Conservation (phyloP, 2,888 invertebrate genomes). For the Andrena bucephala region DNA sequence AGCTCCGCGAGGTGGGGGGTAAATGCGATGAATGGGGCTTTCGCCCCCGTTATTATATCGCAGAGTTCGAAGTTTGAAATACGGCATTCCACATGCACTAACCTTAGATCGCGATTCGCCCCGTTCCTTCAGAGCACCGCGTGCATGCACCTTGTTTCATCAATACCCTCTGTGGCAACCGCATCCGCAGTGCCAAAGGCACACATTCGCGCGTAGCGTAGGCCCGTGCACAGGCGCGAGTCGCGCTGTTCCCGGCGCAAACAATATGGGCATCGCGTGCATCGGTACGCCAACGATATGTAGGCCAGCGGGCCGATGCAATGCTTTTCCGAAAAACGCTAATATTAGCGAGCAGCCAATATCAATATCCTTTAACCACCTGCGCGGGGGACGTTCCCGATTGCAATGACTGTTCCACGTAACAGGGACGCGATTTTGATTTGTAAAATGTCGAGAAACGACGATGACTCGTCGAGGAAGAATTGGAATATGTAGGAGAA, state of each 20-base stretch:
- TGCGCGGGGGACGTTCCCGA: constrained; percentile 15
- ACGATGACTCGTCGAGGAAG: too few species aligned
- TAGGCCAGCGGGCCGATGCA: constrained; percentile 39
- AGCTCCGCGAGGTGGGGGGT: too few species aligned
- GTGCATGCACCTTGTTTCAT: constrained; percentile 64
- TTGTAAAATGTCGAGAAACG: too few species aligned
- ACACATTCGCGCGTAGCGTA: background rate
- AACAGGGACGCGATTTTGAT: background rate
- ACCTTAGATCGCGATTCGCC: constrained; percentile 33
- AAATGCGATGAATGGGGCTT: background rate
- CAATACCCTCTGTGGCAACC: constrained; percentile 69
- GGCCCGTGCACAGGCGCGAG: constrained; percentile 7
- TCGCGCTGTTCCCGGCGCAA: constrained; percentile 1
- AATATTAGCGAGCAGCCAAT: constrained; percentile 35
- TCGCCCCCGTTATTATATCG: background rate
- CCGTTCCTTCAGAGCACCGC: constrained; percentile 26
- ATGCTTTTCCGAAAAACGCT: constrained; percentile 45
- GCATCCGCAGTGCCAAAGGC: constrained; percentile 57
- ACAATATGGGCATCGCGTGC: constrained; percentile 31
- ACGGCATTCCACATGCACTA: background rate
- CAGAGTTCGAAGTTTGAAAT: background rate
- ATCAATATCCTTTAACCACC: background rate
- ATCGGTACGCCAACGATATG: constrained; percentile 1
- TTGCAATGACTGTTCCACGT: background rate
- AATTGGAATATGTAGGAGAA: too few species aligned